Conservation (phyloP, 2,888 invertebrate species). For the Hirtodrosophila trivittata region DNA sequence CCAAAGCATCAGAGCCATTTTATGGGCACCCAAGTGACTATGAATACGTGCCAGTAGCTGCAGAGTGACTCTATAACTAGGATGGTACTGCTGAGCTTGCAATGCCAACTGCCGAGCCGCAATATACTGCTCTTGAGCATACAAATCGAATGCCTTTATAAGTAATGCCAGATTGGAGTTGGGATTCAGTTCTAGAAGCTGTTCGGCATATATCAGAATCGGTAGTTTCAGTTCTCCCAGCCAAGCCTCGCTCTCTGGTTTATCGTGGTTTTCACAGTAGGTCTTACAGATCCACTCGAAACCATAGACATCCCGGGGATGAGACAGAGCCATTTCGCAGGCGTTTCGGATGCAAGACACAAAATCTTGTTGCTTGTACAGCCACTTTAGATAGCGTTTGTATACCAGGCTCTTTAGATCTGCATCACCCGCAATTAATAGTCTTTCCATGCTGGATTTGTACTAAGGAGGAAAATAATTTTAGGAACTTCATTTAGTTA, state of each 20-base stretch:
- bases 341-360: slow-evolving; percentile 84
- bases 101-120: slow-evolving; percentile 85
- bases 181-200: slow-evolving; percentile 85
- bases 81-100: slow-evolving; percentile 82
- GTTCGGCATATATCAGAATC: slow-evolving; percentile 85
- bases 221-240: slow-evolving; percentile 50
- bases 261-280: slow-evolving; percentile 84
- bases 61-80: slow-evolving; percentile 84
- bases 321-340: slow-evolving; percentile 84
- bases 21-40: slow-evolving; percentile 85
- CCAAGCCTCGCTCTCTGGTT: slow-evolving; percentile 43
- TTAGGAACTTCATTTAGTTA: too few relatives aligned
- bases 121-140: slow-evolving; percentile 85
- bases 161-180: slow-evolving; percentile 87
- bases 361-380: slow-evolving; percentile 82
- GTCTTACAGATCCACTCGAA: slow-evolving; percentile 87
- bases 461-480: slow-evolving; percentile 60
- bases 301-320: slow-evolving; percentile 85
- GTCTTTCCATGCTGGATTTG: slow-evolving; percentile 69
- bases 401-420: slow-evolving; percentile 58
- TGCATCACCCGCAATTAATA: slow-evolving; percentile 46
- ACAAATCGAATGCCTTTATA: slow-evolving; percentile 86
- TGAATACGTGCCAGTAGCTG: slow-evolving; percentile 85
- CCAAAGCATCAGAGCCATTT: slow-evolving; percentile 83
- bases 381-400: slow-evolving; percentile 80